Base-by-base conservation (phyloP, 2,797 vertebrate genomes). In the Oreonectes daqikongensis region DNA sequence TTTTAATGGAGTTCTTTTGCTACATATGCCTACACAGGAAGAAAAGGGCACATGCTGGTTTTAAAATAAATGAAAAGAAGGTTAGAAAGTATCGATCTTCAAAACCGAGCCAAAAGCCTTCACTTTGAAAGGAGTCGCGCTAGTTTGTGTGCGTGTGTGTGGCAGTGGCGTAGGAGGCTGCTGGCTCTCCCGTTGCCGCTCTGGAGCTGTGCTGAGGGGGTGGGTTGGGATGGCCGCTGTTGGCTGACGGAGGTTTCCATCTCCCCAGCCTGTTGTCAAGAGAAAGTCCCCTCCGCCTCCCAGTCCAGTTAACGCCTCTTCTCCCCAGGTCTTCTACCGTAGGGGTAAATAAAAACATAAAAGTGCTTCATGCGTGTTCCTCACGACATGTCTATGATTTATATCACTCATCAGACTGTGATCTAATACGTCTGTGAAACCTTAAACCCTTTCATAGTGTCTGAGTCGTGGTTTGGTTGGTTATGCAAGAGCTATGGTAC, bases 171-270 rank as follows among this genome's bases (percentile, higher is more conserved):
- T 89, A 87, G 89, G 86, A 87, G 81, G 86, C 80, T 88, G 85
- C 85, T 90, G 85, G 87, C 89, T 91, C 90, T 89, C 91, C 90
- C 90, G 87, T 88, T 90, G 91, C 90, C 84, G 85, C 89, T 89
- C 84, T 84, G 86, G 90, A 72, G 88, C 84, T 79, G 81, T 82
- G 85, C 86, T 92, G 89, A 91, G 90, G 90, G 91, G 90, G 89
- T 83, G 90, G 79, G 28, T 44, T 63, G 57, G 81, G 52, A 63
- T 30, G 79, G 72, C 70, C 83, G 59, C 73, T 81, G 76, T 64
- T 84, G 66, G 78, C 81, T 75, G 87, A 87, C 77, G 83, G 84
- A 90, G 87, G 74, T 90, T 89, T 89, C 84, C 48, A 79, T 83
- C 84, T 85, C 79, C 14, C 15, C 72, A 48, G 83, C 81, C 81